phyloP scores from a whole-genome alignment of 1,140 invertebrate genomes.

The Cyphomyrmex costatus region DNA sequence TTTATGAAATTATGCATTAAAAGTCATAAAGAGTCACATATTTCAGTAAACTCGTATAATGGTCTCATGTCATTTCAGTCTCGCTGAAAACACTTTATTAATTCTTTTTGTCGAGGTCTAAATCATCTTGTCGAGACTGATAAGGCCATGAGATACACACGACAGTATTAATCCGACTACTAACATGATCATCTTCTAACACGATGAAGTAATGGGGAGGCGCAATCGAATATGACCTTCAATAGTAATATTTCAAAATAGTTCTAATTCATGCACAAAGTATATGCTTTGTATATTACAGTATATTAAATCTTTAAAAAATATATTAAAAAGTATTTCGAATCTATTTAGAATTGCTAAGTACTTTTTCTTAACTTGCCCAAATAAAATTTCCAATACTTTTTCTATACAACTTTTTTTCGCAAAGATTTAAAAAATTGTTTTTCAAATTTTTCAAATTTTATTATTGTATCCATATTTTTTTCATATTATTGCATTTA shows the following conservation, averaged over 20 bases:
- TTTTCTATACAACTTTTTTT: background rate
- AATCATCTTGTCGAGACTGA: slow-evolving; percentile 76
- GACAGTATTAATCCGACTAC: slow-evolving; percentile 35
- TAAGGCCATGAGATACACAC: slow-evolving; percentile 53
- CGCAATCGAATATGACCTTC: background rate
- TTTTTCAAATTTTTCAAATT: background rate
- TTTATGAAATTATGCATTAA: slow-evolving; percentile 21
- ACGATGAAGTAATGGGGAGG: background rate
- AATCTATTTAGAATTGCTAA: background rate
- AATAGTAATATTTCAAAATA: slow-evolving; percentile 6
- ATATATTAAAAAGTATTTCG: background rate
- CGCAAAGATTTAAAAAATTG: background rate
- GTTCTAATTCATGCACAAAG: background rate
- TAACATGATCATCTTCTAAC: slow-evolving; percentile 30
- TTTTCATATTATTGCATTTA: background rate
- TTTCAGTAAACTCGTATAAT: slow-evolving; percentile 45
- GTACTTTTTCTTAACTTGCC: background rate
- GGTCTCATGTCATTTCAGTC: too few relatives aligned
- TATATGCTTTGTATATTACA: background rate
- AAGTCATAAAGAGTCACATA: background rate
- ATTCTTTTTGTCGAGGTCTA: slow-evolving; percentile 74
- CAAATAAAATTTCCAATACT: background rate
- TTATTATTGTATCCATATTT: background rate
- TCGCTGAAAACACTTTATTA: slow-evolving; percentile 76
- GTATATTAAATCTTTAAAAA: background rate